Conservation (phyloP, 2,797 vertebrate species). For the Aldrovandia affinis region DNA sequence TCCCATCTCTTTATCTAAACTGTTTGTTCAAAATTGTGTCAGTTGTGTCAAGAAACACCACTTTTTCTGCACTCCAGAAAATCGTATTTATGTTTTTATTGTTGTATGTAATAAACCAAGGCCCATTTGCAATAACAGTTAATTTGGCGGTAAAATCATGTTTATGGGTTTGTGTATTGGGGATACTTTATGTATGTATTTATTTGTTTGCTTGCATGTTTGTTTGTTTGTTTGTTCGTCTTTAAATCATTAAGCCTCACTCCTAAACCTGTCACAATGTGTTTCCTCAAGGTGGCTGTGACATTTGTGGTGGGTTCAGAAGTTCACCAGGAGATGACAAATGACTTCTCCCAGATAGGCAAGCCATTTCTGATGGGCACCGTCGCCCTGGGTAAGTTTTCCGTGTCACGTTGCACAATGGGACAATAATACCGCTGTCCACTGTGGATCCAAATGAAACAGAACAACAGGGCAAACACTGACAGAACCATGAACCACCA, state of each 20-base stretch:
- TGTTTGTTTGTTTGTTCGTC: neutral
- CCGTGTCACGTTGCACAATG: neutral
- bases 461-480: neutral
- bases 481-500: neutral
- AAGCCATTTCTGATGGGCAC: slow-evolving; percentile 76
- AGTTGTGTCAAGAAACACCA: too few species aligned
- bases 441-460: neutral
- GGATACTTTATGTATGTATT: slow-evolving; percentile 18
- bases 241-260: too few species aligned
- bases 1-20: too few species aligned
- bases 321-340: slow-evolving; percentile 71
- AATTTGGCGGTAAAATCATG: slow-evolving; percentile 50
- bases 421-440: neutral
- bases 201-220: slow-evolving; percentile 27
- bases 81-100: too few species aligned
- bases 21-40: too few species aligned
- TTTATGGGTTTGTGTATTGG: slow-evolving; percentile 33
- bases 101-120: too few species aligned
- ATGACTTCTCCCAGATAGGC: slow-evolving; percentile 73
- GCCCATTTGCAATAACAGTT: slow-evolving; percentile 36
- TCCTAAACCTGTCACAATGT: slow-evolving; percentile 46
- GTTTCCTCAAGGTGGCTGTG: slow-evolving; percentile 69
- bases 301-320: slow-evolving; percentile 77
- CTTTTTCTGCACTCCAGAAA: too few species aligned
- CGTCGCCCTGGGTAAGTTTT: slow-evolving; percentile 69